A percentile compares a stretch with the other conserved stretches of the same genome.
Conservation (phyloP, 1,140 invertebrate species). For the Ridgeia piscesae region DNA sequence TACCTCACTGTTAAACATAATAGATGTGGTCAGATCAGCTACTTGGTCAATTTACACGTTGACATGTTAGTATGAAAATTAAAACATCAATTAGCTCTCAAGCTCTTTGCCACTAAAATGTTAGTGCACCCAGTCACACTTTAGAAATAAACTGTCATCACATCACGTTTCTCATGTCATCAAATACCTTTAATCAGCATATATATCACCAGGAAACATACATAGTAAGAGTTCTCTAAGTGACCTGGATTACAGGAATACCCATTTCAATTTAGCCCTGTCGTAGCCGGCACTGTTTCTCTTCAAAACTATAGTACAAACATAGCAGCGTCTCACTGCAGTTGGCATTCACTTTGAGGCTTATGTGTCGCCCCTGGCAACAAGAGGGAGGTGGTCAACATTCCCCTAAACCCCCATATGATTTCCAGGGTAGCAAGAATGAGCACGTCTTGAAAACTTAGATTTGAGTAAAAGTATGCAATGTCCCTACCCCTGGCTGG, state of each 20-base stretch:
- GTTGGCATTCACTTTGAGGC: not conserved
- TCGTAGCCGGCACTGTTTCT: not conserved
- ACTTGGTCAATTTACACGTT: not conserved
- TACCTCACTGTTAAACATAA: too few species aligned
- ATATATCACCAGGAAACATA: not conserved
- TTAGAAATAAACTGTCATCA: not conserved
- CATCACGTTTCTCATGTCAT: not conserved
- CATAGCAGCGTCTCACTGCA: too few species aligned
- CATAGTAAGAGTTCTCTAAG: not conserved
- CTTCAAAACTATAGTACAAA: not conserved
- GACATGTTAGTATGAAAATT: not conserved
- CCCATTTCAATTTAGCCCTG: not conserved
- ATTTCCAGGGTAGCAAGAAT: not conserved
- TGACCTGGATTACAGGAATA: not conserved
- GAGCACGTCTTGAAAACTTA: not conserved
- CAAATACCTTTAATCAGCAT: not conserved
- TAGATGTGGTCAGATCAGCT: too few species aligned
- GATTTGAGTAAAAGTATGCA: not conserved
- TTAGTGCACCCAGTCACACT: not conserved
- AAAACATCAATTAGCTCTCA: not conserved
- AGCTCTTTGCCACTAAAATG: not conserved
- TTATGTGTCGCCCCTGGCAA: not conserved
- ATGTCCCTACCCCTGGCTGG: not conserved
- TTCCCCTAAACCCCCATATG: not conserved
- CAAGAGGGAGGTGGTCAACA: not conserved